A percentile compares a stretch with the other conserved stretches of the same genome.
Evolutionary conservation across 2,888 invertebrate species (phyloP).

Genomic region (Zeuzera pyrina): DNA sequence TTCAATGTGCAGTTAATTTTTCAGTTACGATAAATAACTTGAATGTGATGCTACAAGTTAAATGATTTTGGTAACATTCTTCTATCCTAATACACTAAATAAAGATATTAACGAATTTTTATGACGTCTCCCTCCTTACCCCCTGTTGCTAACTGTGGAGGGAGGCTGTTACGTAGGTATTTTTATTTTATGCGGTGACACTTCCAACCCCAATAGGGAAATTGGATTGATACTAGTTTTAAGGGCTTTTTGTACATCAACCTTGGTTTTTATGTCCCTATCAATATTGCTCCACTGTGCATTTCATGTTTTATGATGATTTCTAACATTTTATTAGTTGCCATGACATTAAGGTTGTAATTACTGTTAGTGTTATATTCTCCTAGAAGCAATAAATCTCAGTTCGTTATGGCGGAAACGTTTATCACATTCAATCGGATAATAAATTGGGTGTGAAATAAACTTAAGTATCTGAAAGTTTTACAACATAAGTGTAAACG

Average conservation of each 20-base stretch:
- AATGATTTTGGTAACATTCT: neutral
- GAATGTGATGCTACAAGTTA: neutral
- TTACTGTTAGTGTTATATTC: neutral
- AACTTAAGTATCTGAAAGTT: conserved; percentile 52
- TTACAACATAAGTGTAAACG: conserved; percentile 10
- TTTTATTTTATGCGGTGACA: conserved; percentile 68
- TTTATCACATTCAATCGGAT: conserved; percentile 30
- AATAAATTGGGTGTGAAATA: conserved; percentile 55
- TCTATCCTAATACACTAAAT: conserved; percentile 32
- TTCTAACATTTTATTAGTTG: neutral
- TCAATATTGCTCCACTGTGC: conserved; percentile 57
- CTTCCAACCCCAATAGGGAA: conserved; percentile 63
- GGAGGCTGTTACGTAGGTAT: conserved; percentile 51
- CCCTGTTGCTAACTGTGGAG: conserved; percentile 30
- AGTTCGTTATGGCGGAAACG: conserved; percentile 17
- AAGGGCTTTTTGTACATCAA: conserved; percentile 63
- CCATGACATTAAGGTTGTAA: too few relatives aligned
- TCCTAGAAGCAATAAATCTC: conserved; percentile 23
- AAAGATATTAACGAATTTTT: conserved; percentile 61
- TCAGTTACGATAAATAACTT: neutral
- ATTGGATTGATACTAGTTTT: conserved; percentile 70
- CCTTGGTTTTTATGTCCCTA: conserved; percentile 50
- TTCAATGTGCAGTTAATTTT: neutral
- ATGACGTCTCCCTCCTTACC: conserved; percentile 36
- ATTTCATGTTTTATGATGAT: conserved; percentile 19